These are phyloP conservation scores for Unio pictorum DNA, from an alignment of 2,888 invertebrate genomes.

Conservation along the genomic window DNA sequence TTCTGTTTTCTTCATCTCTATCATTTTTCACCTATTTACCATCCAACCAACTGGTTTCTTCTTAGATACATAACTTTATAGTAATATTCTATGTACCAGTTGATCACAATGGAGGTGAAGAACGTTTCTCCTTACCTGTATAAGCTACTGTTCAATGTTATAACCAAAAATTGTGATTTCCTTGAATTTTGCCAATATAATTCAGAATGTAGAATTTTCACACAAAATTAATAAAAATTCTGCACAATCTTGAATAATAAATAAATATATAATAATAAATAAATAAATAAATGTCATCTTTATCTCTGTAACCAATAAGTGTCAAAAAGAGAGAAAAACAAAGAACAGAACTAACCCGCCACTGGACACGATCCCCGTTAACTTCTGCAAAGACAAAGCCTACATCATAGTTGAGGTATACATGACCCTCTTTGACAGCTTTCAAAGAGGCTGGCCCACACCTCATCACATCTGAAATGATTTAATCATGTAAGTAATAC, in stretches of 20 bases:
- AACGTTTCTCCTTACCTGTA: no score
- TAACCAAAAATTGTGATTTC: background rate
- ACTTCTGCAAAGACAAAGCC: conserved; percentile 67
- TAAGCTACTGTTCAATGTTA: background rate
- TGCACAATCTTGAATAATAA: background rate
- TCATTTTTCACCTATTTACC: no score
- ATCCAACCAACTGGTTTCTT: no score
- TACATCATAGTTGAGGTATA: conserved; percentile 63
- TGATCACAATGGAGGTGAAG: no score
- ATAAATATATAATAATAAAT: no score
- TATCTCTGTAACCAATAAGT: background rate
- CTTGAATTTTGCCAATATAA: no score
- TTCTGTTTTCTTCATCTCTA: no score
- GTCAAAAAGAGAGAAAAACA: conserved; percentile 1
- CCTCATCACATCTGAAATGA: conserved; percentile 52
- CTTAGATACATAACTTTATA: no score
- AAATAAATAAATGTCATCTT: background rate
- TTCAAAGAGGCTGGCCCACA: conserved; percentile 64
- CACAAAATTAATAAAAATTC: no score
- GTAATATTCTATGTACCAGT: no score
- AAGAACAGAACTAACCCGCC: conserved; percentile 44
- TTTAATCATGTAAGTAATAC: no score
- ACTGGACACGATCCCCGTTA: conserved; percentile 61
- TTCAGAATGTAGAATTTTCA: no score
- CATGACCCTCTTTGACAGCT: conserved; percentile 65